phyloP scores from a whole-genome alignment of 2,888 invertebrate species.

The Zygaena filipendulae region DNA sequence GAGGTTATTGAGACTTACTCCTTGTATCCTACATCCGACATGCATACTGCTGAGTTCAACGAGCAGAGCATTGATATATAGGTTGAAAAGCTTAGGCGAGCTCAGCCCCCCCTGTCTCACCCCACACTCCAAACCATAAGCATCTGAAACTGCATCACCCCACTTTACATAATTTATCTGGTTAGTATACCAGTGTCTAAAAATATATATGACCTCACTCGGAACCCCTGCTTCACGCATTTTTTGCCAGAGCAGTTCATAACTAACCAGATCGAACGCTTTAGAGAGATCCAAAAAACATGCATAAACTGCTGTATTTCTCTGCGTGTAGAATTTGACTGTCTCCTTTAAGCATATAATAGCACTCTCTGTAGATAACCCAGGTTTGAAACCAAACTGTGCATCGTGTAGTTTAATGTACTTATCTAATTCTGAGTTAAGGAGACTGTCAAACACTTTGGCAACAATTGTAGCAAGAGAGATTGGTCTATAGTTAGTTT shows the following conservation, averaged over 20 bases:
- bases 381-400: conserved; percentile 9
- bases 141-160: conserved; percentile 8
- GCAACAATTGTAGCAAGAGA: conserved; percentile 4
- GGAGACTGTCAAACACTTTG: conserved; percentile 3
- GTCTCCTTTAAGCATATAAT: conserved; percentile 12
- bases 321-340: conserved; percentile 8
- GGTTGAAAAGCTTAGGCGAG: no score
- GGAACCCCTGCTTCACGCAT: conserved; percentile 4
- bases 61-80: no score
- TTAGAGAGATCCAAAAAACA: no score
- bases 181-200: conserved; percentile 11
- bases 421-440: background rate
- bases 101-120: conserved; percentile 15
- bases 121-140: conserved; percentile 15
- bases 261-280: conserved; percentile 8
- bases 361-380: conserved; percentile 9
- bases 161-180: conserved; percentile 15
- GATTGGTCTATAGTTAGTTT: conserved; percentile 5
- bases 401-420: conserved; percentile 5
- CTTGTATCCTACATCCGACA: no score
- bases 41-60: no score
- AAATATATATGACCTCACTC: background rate
- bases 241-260: no score
- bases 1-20: no score
- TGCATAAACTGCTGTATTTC: conserved; percentile 6